Evolutionary conservation across 2,113 vertebrate species (phyloP), one percentile per base, ranked within the genome.

Genomic region (Eubucco bourcierii): DNA sequence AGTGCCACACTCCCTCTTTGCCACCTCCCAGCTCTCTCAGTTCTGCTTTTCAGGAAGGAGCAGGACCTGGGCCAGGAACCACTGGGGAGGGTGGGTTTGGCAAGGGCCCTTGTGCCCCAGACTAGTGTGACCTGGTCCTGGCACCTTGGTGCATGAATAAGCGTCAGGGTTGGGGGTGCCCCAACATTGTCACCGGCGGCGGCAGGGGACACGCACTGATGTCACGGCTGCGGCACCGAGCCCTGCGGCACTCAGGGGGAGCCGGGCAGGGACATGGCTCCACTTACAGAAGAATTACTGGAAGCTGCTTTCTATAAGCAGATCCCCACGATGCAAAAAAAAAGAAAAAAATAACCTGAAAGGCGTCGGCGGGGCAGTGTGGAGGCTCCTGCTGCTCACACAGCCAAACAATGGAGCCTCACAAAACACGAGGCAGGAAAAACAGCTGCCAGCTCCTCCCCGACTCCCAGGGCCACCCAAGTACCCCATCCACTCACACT

Each of bases 241-340:
- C 96, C 93, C 55, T 68, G 73, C 58, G 52, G 56, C n/a, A 94
- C 83, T 41, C 97, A 90, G 97, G 97, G 88, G 96, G 97, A 97
- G 95, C 95, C 58, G 60, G 97, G 84, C 96, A 91, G 94, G 83
- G 94, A 88, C 55, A 3, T 17, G 93, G 81, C 96, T 97, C 95
- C 94, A 67, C 94, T 93, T 97, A 96, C 95, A 98, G 98, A 98
- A 99, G 99, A 99, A 99, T 99, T 99, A 98, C 98, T 98, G 99
- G 99, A 99, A 99, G 96, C 97, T 1, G 58, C 86, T 97, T 98
- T 98, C 98, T 98, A 98, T 98, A 98, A 98, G 98, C 98, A 98
- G 97, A 98, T 97, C 97, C 97, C 95, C 77, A 90, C 3, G 88
- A 97, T 97, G 90, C 4, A 44, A 73, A 87, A 73, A 64, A 44